A percentile compares a stretch with the other conserved stretches of the same genome.
Conservation (phyloP, 1,140 invertebrate species). For the Drosophila ogumai region DNA sequence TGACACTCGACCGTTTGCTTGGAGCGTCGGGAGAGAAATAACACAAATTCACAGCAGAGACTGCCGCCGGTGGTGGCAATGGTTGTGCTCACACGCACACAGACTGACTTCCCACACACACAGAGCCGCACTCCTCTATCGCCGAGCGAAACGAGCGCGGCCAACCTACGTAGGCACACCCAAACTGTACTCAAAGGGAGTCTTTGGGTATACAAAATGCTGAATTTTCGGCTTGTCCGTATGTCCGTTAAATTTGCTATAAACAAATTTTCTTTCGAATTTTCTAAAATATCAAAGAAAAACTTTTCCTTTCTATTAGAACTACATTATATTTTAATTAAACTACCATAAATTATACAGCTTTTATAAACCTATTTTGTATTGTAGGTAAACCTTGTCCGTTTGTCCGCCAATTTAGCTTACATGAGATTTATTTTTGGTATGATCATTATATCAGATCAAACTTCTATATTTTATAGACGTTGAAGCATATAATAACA, state of each 20-base stretch:
- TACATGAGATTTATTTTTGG: neutral
- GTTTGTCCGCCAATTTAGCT: neutral
- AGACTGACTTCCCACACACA: slow-evolving; percentile 13
- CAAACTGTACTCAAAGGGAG: slow-evolving; percentile 19
- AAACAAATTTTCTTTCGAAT: neutral
- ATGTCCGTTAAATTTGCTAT: too few species aligned
- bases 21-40: slow-evolving; percentile 58
- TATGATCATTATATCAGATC: neutral
- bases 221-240: neutral
- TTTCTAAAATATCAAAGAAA: neutral
- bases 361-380: neutral
- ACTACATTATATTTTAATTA: neutral
- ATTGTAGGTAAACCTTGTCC: neutral
- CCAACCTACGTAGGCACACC: slow-evolving; percentile 26
- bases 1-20: slow-evolving; percentile 43
- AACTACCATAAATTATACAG: neutral
- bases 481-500: neutral
- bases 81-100: slow-evolving; percentile 25
- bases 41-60: slow-evolving; percentile 57
- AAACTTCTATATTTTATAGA: neutral
- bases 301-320: neutral
- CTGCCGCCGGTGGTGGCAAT: slow-evolving; percentile 27
- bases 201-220: neutral
- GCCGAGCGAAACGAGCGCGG: slow-evolving; percentile 3
- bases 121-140: slow-evolving; percentile 8